Base-by-base conservation (phyloP, 2,797 vertebrate species). In the Pseudochaenichthys georgianus region DNA sequence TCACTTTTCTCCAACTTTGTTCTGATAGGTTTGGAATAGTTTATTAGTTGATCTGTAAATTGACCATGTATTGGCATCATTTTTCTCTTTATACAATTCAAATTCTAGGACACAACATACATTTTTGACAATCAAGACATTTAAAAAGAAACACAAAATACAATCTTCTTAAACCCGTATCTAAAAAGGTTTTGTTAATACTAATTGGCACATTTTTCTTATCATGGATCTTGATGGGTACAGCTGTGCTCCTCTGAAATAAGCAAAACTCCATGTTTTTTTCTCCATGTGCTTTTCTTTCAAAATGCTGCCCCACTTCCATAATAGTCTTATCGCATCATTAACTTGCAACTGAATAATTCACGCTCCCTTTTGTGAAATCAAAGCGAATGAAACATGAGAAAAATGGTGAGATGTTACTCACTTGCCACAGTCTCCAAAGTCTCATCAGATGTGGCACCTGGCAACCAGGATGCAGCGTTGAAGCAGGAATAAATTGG, bases 381-480 rank as follows among this genome's bases (percentile, higher is more conserved):
- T 95, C 87, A 93, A 92, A 91, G 81, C 69, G 91, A 93, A 90
- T 87, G 59, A 88, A 86, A 80, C 68, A 91, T 77, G 70, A 82
- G 73, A 55, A 85, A 83, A 82, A 70, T 64, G 58, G 75, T 72
- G 70, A 72, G 58, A 55, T 45, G 68, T 77, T 76, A 50, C 47
- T 55, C 60, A 15, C 48, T 72, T 64, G 75, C 21, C 58, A 38
- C 7, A 16, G 52, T 82, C 85, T 71, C 78, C 0, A 15, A 76
- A 64, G 80, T 65, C 69, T 78, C 73, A 64, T 80, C 78, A 77
- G 57, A 70, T 70, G 72, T 64, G 71, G 52, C 67, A 73, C 69
- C 61, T 57, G 59, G 69, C 61, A 74, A 69, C 75, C 66, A 73
- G 53, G 68, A 58, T 38, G 58, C 17, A 31, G 11, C 16, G 54